phyloP scores from a whole-genome alignment of 2,797 vertebrate genomes.

The Morus bassanus region DNA sequence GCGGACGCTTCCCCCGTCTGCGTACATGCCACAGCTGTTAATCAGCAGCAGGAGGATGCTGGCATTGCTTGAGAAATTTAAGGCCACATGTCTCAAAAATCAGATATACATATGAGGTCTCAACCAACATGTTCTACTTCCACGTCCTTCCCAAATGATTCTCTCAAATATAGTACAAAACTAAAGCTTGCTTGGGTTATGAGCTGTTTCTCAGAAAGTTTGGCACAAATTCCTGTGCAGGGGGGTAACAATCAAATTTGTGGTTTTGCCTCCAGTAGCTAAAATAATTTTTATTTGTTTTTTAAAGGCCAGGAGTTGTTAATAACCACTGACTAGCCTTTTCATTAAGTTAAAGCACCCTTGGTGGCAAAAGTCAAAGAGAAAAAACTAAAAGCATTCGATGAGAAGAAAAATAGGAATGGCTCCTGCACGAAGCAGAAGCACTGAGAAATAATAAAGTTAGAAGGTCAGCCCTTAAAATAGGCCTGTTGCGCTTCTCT shows the following conservation, averaged over 20 bases:
- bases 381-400: neutral
- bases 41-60: neutral
- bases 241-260: neutral
- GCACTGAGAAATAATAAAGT: neutral
- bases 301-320: neutral
- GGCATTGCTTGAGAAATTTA: neutral
- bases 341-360: neutral
- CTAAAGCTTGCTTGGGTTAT: neutral
- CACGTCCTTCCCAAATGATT: neutral
- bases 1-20: neutral
- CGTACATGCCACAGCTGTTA: neutral
- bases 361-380: neutral
- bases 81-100: neutral
- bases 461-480: neutral
- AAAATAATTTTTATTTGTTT: neutral
- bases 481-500: neutral
- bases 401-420: neutral
- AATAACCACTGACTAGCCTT: neutral
- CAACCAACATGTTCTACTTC: neutral
- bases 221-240: neutral
- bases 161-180: neutral
- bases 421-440: neutral
- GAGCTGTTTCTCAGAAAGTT: neutral
- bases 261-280: neutral
- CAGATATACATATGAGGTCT: rapidly evolving